A percentile compares a stretch with the other conserved stretches of the same genome.
Evolutionary conservation across 1,140 invertebrate species (phyloP).

Genomic region (Drosophila murphyi): DNA sequence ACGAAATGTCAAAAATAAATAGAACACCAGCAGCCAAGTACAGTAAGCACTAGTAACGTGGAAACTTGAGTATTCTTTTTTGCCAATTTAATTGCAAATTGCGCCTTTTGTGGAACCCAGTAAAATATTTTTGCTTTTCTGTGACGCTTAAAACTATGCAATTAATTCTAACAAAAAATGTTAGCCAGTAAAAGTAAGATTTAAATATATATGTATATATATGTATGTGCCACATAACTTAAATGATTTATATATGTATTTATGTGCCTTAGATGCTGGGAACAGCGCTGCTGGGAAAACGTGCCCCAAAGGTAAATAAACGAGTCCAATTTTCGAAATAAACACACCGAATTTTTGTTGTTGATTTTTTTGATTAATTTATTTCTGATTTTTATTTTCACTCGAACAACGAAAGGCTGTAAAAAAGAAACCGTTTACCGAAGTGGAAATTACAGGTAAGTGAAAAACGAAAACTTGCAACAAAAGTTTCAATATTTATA

Average conservation of each 20-base stretch:
- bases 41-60: constrained; percentile 9
- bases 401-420: constrained; percentile 57
- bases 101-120: background rate
- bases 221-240: background rate
- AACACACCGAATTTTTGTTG: constrained; percentile 3
- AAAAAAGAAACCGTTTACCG: constrained; percentile 84
- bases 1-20: constrained; percentile 69
- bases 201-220: no score
- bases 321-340: constrained; percentile 7
- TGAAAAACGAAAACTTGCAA: background rate
- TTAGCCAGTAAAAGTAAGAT: background rate
- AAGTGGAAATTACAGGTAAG: constrained; percentile 81
- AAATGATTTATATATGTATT: constrained; percentile 11
- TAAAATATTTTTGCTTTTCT: constrained; percentile 3
- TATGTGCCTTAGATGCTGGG: constrained; percentile 78
- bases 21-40: constrained; percentile 14
- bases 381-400: constrained; percentile 44
- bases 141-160: constrained; percentile 61
- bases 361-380: constrained; percentile 45
- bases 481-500: background rate
- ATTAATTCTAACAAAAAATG: background rate
- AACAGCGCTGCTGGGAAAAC: constrained; percentile 83
- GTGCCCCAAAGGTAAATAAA: constrained; percentile 75
- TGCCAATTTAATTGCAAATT: constrained; percentile 1
- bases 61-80: background rate